Conservation (phyloP, 2,113 vertebrate genomes). For the Climacteris rufus region DNA sequence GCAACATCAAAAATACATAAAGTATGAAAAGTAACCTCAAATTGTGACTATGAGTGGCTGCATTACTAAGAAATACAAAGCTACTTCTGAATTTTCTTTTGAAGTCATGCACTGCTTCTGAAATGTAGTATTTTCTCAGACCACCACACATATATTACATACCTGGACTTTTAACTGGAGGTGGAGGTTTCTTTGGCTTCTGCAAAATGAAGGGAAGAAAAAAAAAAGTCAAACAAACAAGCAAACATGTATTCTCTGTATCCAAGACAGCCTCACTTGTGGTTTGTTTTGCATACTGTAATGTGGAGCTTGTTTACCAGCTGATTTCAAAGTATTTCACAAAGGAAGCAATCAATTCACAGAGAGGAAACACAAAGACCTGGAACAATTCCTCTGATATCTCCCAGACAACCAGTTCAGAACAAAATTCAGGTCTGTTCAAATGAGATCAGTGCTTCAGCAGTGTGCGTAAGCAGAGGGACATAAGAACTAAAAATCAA, state of each 20-base stretch:
- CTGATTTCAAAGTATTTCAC: not conserved
- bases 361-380: not conserved
- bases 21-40: not conserved
- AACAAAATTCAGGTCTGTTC: not conserved
- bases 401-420: not conserved
- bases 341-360: not conserved
- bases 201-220: slow-evolving; percentile 44
- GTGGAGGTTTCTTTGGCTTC: slow-evolving; percentile 87
- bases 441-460: not conserved
- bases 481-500: not conserved
- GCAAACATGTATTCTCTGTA: not conserved
- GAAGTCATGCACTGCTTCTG: not conserved
- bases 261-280: not conserved
- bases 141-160: not conserved
- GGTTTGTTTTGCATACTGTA: not conserved
- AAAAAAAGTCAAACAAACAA: not conserved
- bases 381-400: not conserved
- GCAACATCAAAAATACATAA: not conserved
- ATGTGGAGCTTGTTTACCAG: not conserved
- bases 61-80: not conserved
- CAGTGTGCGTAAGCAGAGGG: not conserved
- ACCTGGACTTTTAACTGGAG: slow-evolving; percentile 81
- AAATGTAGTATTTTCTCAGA: not conserved
- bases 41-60: not conserved
- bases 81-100: not conserved